Evolutionary conservation across 2,888 invertebrate genomes (phyloP).

Genomic region (Podabrus alpinus): DNA sequence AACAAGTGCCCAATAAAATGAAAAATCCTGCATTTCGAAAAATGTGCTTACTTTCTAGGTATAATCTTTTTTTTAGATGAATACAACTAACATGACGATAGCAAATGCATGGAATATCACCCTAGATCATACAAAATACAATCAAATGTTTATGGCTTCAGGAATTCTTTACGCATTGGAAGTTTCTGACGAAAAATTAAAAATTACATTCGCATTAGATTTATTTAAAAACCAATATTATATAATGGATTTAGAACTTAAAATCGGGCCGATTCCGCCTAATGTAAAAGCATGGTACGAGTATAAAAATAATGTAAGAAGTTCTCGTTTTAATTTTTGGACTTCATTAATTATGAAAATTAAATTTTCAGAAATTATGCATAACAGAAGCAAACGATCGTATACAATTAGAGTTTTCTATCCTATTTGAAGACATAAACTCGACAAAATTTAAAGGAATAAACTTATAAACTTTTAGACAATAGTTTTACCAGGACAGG

Average conservation of each 20-base stretch:
- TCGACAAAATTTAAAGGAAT: not conserved
- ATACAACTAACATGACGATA: constrained; percentile 61
- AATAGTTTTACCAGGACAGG: no score
- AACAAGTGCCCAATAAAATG: no score
- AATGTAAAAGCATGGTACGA: not conserved
- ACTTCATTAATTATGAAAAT: not conserved
- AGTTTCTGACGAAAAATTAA: not conserved
- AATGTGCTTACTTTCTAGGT: no score
- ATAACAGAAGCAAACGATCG: no score
- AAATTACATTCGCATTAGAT: not conserved
- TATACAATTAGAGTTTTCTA: no score
- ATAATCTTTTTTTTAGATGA: constrained; percentile 59
- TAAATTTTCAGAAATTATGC: not conserved
- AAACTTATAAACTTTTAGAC: not conserved
- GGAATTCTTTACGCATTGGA: constrained; percentile 1
- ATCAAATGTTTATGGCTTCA: constrained; percentile 7
- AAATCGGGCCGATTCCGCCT: not conserved
- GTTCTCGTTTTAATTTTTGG: not conserved
- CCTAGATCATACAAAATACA: not conserved
- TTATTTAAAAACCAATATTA: not conserved
- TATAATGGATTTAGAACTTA: not conserved
- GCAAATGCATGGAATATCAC: constrained; percentile 47
- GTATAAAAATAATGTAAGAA: not conserved
- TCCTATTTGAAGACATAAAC: not conserved
- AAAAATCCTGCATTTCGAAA: no score